Percentiles rank a stretch among this genome's conserved stretches.
Evolutionary conservation across 2,888 invertebrate species (phyloP).

Genomic region (Aricia artaxerxes): DNA sequence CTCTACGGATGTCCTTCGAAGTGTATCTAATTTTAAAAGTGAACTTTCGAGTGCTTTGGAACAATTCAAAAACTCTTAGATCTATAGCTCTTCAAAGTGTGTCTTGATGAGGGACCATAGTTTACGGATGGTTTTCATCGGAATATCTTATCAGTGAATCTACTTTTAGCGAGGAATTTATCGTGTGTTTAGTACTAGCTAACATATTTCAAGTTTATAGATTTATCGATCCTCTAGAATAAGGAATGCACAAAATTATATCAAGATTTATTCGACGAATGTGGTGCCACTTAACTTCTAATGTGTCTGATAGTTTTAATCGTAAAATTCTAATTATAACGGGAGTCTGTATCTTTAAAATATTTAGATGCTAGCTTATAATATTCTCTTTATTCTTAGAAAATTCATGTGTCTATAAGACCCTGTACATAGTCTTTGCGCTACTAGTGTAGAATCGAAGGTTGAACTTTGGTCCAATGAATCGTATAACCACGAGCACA

Average conservation of each 20-base stretch:
- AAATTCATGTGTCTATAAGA: conserved; percentile 42
- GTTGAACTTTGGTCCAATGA: conserved; percentile 80
- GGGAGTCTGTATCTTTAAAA: conserved; percentile 14
- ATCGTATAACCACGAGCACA: conserved; percentile 68
- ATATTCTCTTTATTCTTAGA: conserved; percentile 42
- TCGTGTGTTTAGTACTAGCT: conserved; percentile 50
- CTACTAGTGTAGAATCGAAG: conserved; percentile 63
- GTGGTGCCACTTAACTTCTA: conserved; percentile 71
- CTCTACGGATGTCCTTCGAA: conserved; percentile 40
- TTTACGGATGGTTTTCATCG: conserved; percentile 60
- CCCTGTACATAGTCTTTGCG: conserved; percentile 41
- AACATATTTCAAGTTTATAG: conserved; percentile 45
- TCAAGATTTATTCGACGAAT: conserved; percentile 52
- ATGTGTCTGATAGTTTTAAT: conserved; percentile 43
- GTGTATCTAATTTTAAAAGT: conserved; percentile 30
- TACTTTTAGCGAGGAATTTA: conserved; percentile 44
- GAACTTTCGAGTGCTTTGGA: conserved; percentile 44
- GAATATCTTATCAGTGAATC: conserved; percentile 54
- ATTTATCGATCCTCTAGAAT: conserved; percentile 52
- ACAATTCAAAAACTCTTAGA: conserved; percentile 60
- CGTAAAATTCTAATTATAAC: not conserved
- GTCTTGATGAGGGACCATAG: conserved; percentile 73
- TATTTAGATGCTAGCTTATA: conserved; percentile 28
- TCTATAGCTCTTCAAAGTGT: conserved; percentile 53
- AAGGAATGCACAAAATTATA: conserved; percentile 71